These are phyloP conservation scores for Denticeps clupeoides DNA, from an alignment of 2,797 vertebrate genomes.

Conservation along the genomic window DNA sequence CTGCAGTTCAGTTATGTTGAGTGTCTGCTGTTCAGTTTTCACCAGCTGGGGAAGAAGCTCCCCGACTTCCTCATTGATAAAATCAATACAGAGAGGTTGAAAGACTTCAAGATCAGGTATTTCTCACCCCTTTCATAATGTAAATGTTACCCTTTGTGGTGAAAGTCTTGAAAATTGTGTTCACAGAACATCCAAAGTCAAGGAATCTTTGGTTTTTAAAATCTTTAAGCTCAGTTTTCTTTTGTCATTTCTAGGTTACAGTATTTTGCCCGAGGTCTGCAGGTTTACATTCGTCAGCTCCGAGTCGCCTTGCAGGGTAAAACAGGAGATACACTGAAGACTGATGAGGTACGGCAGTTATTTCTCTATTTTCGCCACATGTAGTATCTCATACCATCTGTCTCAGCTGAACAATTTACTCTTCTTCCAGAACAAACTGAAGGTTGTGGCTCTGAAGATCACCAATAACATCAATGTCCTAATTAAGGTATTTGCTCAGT, in stretches of 20 bases:
- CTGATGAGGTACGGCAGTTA: slow-evolving; percentile 73
- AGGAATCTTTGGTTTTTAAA: too few species aligned
- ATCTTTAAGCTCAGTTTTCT: too few species aligned
- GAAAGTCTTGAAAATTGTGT: too few species aligned
- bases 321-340: slow-evolving; percentile 92
- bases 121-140: too few species aligned
- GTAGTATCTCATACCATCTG: background rate
- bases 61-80: slow-evolving; percentile 93
- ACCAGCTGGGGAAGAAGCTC: slow-evolving; percentile 91
- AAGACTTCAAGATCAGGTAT: slow-evolving; percentile 98
- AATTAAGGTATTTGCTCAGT: slow-evolving; percentile 89
- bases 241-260: slow-evolving; percentile 67
- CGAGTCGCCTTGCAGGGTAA: slow-evolving; percentile 93
- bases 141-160: too few species aligned
- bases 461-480: slow-evolving; percentile 98
- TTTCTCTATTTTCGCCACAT: background rate
- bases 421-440: slow-evolving; percentile 88
- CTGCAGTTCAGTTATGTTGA: slow-evolving; percentile 97
- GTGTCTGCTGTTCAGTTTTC: slow-evolving; percentile 88
- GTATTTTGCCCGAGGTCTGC: slow-evolving; percentile 91
- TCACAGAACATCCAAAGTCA: too few species aligned
- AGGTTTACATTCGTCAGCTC: slow-evolving; percentile 93
- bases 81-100: slow-evolving; percentile 84
- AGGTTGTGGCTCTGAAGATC: slow-evolving; percentile 98
- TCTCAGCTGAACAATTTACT: too few species aligned